These are phyloP conservation scores for Phylloscopus whistleri DNA, from an alignment of 2,113 vertebrate genomes.

Conservation along the genomic window DNA sequence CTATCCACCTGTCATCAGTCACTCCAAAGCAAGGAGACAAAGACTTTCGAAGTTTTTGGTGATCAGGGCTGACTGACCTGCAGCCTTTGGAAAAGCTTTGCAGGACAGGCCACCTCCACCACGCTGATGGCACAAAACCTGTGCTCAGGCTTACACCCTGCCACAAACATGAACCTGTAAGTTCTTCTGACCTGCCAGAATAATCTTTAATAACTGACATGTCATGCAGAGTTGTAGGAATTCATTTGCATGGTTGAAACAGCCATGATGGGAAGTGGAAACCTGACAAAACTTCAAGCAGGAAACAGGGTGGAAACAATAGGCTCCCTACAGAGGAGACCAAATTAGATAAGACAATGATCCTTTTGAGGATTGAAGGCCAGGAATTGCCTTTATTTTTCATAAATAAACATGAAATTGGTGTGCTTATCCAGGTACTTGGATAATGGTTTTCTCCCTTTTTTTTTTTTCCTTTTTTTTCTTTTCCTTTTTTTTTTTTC, in stretches of 20 bases:
- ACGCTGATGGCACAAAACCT: not conserved
- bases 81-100: not conserved
- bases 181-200: not conserved
- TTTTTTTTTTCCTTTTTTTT: not conserved
- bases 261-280: not conserved
- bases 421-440: not conserved
- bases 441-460: not conserved
- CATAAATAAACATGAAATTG: not conserved
- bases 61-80: not conserved
- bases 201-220: not conserved
- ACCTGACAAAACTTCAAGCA: slow-evolving; percentile 36
- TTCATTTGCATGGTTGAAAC: not conserved
- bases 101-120: not conserved
- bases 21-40: not conserved
- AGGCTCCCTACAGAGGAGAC: slow-evolving; percentile 15
- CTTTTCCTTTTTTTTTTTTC: not conserved
- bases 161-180: not conserved
- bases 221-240: not conserved
- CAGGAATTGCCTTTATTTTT: slow-evolving; percentile 15
- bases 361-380: not conserved
- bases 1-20: not conserved
- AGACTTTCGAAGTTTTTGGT: not conserved
- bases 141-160: not conserved
- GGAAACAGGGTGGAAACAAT: slow-evolving; percentile 34
- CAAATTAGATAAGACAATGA: slow-evolving; percentile 48